These are phyloP conservation scores for Drosophila mulleri DNA, from an alignment of 2,888 invertebrate genomes.

Conservation along the genomic window DNA sequence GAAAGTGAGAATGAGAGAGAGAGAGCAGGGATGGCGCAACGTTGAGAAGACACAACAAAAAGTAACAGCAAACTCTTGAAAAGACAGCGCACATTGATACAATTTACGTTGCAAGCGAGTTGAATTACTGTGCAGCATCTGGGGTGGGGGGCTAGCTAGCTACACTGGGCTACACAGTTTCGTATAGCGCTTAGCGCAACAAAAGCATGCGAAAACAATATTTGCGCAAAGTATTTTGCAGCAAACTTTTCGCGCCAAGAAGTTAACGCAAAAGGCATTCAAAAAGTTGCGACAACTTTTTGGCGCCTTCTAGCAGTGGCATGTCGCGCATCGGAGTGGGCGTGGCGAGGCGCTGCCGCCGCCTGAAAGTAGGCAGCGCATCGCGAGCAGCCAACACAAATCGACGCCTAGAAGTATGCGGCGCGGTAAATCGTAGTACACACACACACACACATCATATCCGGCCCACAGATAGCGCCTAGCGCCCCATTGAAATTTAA, in stretches of 20 bases:
- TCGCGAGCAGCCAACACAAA: conserved; percentile 8
- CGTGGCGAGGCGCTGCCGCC: conserved; percentile 7
- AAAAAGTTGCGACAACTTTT: conserved; percentile 74
- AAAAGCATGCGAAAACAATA: conserved; percentile 78
- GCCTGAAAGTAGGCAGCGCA: conserved; percentile 62
- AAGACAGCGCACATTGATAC: conserved; percentile 71
- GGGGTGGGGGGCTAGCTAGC: not conserved
- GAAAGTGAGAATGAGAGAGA: not conserved
- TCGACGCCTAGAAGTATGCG: conserved; percentile 52
- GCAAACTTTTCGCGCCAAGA: conserved; percentile 76
- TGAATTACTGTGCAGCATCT: conserved; percentile 30
- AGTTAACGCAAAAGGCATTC: conserved; percentile 76
- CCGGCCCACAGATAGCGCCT: conserved; percentile 17
- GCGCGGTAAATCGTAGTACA: conserved; percentile 36
- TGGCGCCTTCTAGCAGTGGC: conserved; percentile 32
- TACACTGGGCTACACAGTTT: conserved; percentile 24
- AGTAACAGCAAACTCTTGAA: conserved; percentile 63
- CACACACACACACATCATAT: conserved; percentile 13
- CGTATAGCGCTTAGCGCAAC: conserved; percentile 70
- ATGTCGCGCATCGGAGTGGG: conserved; percentile 16
- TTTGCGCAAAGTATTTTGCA: conserved; percentile 76
- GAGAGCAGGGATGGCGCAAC: conserved; percentile 17
- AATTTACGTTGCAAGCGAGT: conserved; percentile 69
- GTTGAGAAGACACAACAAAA: conserved; percentile 33
- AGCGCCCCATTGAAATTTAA: conserved; percentile 56